A percentile compares a stretch with the other conserved stretches of the same genome.
Conservation (phyloP, 2,888 invertebrate genomes). For the Sipunculus nudus region DNA sequence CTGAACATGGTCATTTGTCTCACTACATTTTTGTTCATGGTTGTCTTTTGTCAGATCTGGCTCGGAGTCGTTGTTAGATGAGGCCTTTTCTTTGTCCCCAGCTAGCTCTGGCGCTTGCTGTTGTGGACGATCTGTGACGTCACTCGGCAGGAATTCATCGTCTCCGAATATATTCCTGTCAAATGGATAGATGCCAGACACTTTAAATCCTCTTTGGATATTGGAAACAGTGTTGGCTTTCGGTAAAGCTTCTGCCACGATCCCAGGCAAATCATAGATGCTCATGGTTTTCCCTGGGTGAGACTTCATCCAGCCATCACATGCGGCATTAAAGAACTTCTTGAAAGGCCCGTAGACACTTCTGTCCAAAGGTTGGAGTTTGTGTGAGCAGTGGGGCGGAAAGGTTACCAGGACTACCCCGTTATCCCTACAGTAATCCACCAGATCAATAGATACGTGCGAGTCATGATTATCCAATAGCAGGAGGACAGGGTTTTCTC, state of each 20-base stretch:
- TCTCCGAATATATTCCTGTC: slow-evolving; percentile 41
- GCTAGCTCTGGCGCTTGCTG: no score
- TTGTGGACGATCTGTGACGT: no score
- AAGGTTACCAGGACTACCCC: slow-evolving; percentile 63
- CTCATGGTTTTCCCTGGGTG: slow-evolving; percentile 63
- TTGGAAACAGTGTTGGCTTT: slow-evolving; percentile 8
- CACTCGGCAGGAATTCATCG: no score
- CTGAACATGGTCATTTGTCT: no score
- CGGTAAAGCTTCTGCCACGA: slow-evolving; percentile 11
- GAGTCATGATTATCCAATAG: slow-evolving; percentile 54
- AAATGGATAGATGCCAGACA: slow-evolving; percentile 18
- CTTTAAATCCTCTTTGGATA: slow-evolving; percentile 16
- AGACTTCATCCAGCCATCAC: slow-evolving; percentile 50
- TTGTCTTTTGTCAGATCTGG: no score
- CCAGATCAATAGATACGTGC: slow-evolving; percentile 42
- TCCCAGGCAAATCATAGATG: slow-evolving; percentile 64
- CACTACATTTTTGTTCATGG: no score
- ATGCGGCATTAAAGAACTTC: slow-evolving; percentile 46
- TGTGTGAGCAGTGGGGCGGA: slow-evolving; percentile 65
- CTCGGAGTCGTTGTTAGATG: no score
- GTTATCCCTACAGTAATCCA: slow-evolving; percentile 56
- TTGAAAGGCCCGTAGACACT: slow-evolving; percentile 65
- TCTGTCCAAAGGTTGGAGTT: slow-evolving; percentile 66
- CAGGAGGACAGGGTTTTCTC: slow-evolving; percentile 46
- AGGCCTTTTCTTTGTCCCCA: no score